phyloP scores from a whole-genome alignment of 2,113 vertebrate genomes.

The Phyllostomus discolor region DNA sequence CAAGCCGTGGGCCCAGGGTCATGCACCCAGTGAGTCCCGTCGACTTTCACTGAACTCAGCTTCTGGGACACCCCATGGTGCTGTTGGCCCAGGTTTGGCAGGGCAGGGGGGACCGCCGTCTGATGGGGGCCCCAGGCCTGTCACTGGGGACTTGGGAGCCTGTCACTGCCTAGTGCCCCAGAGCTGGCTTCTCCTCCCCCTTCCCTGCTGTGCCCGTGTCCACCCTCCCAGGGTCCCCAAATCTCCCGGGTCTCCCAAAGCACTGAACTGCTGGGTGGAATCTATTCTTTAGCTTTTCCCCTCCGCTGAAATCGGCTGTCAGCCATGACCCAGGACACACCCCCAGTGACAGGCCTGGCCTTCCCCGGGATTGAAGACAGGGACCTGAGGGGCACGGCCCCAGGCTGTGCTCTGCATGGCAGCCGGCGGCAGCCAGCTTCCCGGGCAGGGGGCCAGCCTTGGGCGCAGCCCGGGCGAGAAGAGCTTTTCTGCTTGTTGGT shows the following conservation, averaged over 20 bases:
- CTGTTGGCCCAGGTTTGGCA: neutral
- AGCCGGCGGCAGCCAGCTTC: neutral
- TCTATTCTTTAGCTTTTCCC: neutral
- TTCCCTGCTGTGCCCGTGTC: neutral
- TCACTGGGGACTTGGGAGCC: neutral
- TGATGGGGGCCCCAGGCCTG: neutral
- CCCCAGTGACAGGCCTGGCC: neutral
- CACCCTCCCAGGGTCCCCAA: neutral
- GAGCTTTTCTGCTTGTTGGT: neutral
- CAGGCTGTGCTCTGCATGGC: neutral
- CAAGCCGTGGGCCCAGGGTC: neutral
- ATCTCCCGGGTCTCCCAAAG: neutral
- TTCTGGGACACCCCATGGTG: neutral
- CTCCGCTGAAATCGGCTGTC: neutral
- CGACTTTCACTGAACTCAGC: neutral
- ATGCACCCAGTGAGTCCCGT: neutral
- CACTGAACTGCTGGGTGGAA: neutral
- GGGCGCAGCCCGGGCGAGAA: rapidly evolving
- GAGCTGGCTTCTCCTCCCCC: neutral
- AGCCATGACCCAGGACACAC: neutral
- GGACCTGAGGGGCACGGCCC: neutral
- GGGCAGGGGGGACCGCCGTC: too few species aligned
- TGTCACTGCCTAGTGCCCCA: neutral
- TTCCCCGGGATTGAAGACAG: too few species aligned
- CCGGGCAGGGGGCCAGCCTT: too few species aligned